Percentiles rank a stretch among this genome's conserved stretches.
phyloP scores from a whole-genome alignment of 2,888 invertebrate species.

The Drosophila pseudotalamancana region DNA sequence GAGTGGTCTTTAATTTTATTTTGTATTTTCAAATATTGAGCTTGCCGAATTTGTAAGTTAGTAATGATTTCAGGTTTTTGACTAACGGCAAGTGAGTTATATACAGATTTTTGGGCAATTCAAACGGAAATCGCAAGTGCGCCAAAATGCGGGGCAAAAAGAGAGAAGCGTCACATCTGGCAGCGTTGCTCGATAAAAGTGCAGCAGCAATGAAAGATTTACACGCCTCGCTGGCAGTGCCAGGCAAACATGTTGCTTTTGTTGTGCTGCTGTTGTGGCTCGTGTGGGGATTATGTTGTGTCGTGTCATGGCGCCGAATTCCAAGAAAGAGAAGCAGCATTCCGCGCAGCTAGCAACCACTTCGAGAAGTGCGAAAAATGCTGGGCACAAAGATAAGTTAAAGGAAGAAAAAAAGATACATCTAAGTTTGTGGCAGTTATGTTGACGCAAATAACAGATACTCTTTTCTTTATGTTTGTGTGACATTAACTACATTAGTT shows the following conservation, averaged over 20 bases:
- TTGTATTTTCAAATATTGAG: slow-evolving; percentile 23
- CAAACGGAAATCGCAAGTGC: slow-evolving; percentile 55
- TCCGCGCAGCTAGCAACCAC: slow-evolving; percentile 43
- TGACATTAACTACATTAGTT: no score
- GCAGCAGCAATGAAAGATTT: slow-evolving; percentile 68
- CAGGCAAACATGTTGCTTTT: slow-evolving; percentile 2
- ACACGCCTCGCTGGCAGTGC: slow-evolving; percentile 36
- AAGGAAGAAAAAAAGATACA: slow-evolving; percentile 2
- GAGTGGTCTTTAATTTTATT: no score
- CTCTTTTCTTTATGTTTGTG: background rate
- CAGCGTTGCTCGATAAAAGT: slow-evolving; percentile 22
- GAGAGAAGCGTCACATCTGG: slow-evolving; percentile 55
- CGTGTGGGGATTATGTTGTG: slow-evolving; percentile 50
- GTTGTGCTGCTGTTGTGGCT: slow-evolving; percentile 12
- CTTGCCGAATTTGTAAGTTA: background rate
- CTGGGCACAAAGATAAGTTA: slow-evolving; percentile 28
- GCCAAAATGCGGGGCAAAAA: slow-evolving; percentile 2
- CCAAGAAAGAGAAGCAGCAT: slow-evolving; percentile 75
- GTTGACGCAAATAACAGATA: background rate
- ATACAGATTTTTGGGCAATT: slow-evolving; percentile 29
- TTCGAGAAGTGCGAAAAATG: slow-evolving; percentile 64
- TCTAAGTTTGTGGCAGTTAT: background rate
- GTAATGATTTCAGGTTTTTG: no score
- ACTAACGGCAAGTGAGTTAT: slow-evolving; percentile 37
- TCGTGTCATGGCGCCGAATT: slow-evolving; percentile 71